Evolutionary conservation across 92 coral and sea anemone species (phyloP), one percentile per base, ranked within the genome.

Genomic region (Meandrina meandrites): DNA sequence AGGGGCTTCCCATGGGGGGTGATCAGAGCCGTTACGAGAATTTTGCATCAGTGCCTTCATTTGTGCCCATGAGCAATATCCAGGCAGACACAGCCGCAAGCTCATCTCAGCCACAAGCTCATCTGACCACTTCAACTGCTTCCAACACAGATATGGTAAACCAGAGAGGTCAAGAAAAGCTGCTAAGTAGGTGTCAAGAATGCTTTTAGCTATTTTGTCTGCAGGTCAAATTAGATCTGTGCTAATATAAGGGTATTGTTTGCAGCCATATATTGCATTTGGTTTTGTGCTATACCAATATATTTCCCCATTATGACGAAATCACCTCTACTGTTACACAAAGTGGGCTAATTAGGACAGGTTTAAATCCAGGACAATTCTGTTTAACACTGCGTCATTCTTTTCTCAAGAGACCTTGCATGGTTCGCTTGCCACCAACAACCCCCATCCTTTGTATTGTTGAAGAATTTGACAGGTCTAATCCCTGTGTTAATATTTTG

Each of bases 11-110:
- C 91, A 82, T 93, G 93, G 98, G 98, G 73, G 91, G 83, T 36
- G 98, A 94, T 62, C 90, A 92, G 36, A 91, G 48, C 51, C 98
- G 88, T 74, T 94, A 91, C 70, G 98, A 94, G 71, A 94, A 93
- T 78, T 94, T 93, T 88, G 91, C 93, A 22, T 84, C 96, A 67
- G 94, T 92, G 78, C 92, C 91, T 79, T 88, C 95, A 22, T 94
- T 86, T 86, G 81, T 90, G 69, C 92, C 93, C 51, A 32, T 91
- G 93, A 73, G 83, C 82, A 90, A 86, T 83, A 85, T 94, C 82
- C 89, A 88, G 84, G 86, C 87, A 13, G 92, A 88, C 68, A 75
- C 84, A 53, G 53, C 95, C 47, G 53, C 80, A 40, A 40, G 45
- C 45, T 40, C 53, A 51, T 74, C 76, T 81, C 91, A 87, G n/a